Evolutionary conservation across 2,113 vertebrate species (phyloP), one percentile per base, ranked within the genome.

Genomic region (Menidia beryllina): DNA sequence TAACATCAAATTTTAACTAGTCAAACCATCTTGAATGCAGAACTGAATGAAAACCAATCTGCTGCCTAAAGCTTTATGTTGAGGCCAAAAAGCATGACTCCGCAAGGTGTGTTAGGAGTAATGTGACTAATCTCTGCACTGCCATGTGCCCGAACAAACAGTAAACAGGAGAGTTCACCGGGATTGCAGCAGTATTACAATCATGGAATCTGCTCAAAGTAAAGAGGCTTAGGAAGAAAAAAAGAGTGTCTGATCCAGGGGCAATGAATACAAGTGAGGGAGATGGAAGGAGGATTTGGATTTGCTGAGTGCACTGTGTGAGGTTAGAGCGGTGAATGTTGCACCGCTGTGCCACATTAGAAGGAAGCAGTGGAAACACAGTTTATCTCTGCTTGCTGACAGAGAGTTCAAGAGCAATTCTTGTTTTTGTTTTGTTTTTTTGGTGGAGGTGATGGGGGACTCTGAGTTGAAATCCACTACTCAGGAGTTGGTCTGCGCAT

Each of bases 301-400:
- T 69, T 72, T 72, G 72, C 69, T 76, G 77, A 81, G 69, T 71
- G 25, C 3, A 59, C 56, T 66, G 19, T 82, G 85, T 72, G 76
- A 84, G 66, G 76, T 51, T 21, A 27, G 2, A 26, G 72, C 81
- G 86, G 74, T 59, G 68, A 90, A 87, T 87, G 63, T 86, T 69
- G 73, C 86, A 71, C 75, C 12, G 14, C 51, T 15, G 14, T 70
- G 89, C 54, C 55, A 82, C 19, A 66, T 75, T 63, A 71, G 4
- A 62, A 34, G 56, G 50, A 56, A n/a, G 30, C 41, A 51, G 52
- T 53, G 23, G 36, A 61, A 49, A 38, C 21, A 43, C 13, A 56
- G 64, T 52, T 26, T n/a, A 39, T 47, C 39, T 56, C 57, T 53
- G 27, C 21, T 24, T 14, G 26, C 14, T 1, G 27, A 25, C 51